A percentile compares a stretch with the other conserved stretches of the same genome.
Evolutionary conservation across 1,140 invertebrate genomes (phyloP).

Genomic region (Ylistrum balloti): DNA sequence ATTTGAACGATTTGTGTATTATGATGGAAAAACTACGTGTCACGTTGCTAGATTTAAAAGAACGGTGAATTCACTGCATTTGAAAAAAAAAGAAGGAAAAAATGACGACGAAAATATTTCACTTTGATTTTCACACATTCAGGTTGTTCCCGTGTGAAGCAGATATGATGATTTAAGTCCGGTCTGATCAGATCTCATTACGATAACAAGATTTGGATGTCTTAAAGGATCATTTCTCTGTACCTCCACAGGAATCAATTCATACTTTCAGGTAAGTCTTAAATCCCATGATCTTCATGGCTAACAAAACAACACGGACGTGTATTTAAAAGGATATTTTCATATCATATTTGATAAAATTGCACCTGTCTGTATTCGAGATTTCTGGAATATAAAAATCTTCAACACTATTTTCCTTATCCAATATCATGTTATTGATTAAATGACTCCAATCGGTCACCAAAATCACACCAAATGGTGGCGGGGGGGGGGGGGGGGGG

Average conservation of each 20-base stretch:
- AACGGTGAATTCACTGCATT: too few species aligned
- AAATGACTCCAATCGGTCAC: too few species aligned
- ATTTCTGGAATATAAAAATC: too few species aligned
- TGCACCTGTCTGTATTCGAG: not conserved
- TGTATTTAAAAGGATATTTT: not conserved
- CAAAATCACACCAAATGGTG: too few species aligned
- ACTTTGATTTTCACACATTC: not conserved
- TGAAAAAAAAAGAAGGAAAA: not conserved
- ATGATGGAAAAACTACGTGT: too few species aligned
- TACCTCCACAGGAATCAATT: not conserved
- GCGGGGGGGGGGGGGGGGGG: too few species aligned
- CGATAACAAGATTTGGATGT: not conserved
- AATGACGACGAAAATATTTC: not conserved
- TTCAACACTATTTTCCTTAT: too few species aligned
- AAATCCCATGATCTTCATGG: not conserved
- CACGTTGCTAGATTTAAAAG: not conserved
- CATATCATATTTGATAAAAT: slow-evolving; percentile 2
- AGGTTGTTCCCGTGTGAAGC: not conserved
- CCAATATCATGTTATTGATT: too few species aligned
- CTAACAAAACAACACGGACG: not conserved
- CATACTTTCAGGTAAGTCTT: not conserved
- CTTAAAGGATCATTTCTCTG: not conserved
- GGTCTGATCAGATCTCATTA: not conserved
- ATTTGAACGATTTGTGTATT: not conserved
- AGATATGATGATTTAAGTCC: not conserved